A percentile compares a stretch with the other conserved stretches of the same genome.
These are phyloP conservation scores for Erpobdella octoculata DNA, from an alignment of 2,888 invertebrate genomes.

Conservation along the genomic window DNA sequence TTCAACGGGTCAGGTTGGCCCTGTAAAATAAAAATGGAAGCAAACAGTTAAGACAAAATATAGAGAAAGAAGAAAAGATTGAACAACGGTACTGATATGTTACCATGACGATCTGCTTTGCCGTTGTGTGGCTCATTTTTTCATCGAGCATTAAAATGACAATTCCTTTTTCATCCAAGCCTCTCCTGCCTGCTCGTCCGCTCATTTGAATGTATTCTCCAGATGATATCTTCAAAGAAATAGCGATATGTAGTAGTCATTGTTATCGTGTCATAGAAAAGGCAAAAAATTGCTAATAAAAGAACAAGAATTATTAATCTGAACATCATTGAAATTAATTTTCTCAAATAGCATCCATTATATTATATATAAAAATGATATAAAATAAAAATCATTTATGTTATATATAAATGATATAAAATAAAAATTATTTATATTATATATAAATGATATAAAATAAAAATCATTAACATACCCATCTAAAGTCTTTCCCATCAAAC, in stretches of 20 bases:
- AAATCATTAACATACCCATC: constrained; percentile 63
- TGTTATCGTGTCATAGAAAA: too few species aligned
- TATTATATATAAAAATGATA: neutral
- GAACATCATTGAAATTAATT: too few species aligned
- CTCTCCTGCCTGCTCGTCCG: constrained; percentile 91
- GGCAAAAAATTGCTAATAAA: neutral
- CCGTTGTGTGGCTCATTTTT: constrained; percentile 64
- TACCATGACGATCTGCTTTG: constrained; percentile 55
- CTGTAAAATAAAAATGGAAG: constrained; percentile 55
- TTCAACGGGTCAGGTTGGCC: constrained; percentile 93
- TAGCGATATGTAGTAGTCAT: too few species aligned
- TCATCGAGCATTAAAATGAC: constrained; percentile 98
- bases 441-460: neutral
- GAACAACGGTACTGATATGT: constrained; percentile 11
- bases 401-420: neutral
- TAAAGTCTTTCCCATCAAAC: constrained; percentile 88
- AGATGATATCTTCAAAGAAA: constrained; percentile 61
- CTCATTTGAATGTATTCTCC: constrained; percentile 99
- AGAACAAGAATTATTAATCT: neutral
- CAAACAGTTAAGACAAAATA: neutral
- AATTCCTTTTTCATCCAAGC: constrained; percentile 87
- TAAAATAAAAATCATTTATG: neutral
- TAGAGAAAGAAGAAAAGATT: neutral
- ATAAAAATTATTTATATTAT: neutral
- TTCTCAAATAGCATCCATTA: neutral